Evolutionary conservation across 2,888 invertebrate species (phyloP), one percentile per base, ranked within the genome.

Genomic region (Ophion costatus): DNA sequence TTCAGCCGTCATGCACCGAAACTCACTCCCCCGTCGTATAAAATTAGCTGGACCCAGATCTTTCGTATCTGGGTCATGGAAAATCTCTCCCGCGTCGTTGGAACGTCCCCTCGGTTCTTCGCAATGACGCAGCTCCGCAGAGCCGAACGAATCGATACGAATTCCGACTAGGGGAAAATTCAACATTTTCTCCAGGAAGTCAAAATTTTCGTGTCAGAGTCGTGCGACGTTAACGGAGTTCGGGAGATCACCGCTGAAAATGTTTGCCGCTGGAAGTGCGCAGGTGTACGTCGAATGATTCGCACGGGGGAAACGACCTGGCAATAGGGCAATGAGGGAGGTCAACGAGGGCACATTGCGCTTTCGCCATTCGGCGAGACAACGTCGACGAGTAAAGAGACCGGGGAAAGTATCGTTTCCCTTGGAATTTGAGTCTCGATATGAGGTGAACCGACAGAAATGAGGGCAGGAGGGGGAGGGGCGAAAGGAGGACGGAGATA

Each of bases 11-110:
- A n/a, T 42, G 14, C 24, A 20, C 24, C 29, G 0, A 11, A 14
- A 29, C 7, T 17, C 51, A 14, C 29, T 71, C 42, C 33, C 51
- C 59, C 24, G 56, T 73, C 10, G 42, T 61, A 66, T 71, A 56
- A 75, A 79, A 71, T 75, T 29, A 56, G 22, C 70, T 76, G 73
- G 66, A 84, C 77, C 85, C 66, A 74, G 75, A 83, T 87, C 33
- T 29, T 63, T 85, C 79, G 88, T 87, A 93, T 91, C 88, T 92
- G 87, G 93, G 93, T 93, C 92, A 92, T 89, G 90, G 88, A 22
- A 89, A 51, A 51, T 86, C 89, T 91, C 93, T 92, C 93, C 93
- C 92, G 90, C 92, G 85, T 91, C 88, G 92, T 83, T 88, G 85
- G 82, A 84, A 84, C 89, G 88, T 87, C 87, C 87, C 64, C 64